Evolutionary conservation across 2,888 invertebrate genomes (phyloP).

Genomic region (Eledone cirrhosa): DNA sequence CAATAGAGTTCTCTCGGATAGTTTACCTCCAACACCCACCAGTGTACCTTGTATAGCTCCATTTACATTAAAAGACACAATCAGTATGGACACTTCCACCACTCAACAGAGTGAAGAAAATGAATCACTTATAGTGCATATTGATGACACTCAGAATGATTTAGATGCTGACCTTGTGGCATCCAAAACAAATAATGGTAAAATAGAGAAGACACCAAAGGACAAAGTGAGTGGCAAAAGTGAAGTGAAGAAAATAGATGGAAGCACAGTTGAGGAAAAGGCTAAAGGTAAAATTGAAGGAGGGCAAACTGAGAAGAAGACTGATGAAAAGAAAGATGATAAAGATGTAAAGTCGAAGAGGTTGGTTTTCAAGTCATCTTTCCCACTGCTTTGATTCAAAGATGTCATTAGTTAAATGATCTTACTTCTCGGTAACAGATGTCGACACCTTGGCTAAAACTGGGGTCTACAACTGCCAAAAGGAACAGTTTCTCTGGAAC

Average conservation of each 20-base stretch:
- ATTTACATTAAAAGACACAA: conserved; percentile 56
- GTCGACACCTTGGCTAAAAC: too few species aligned
- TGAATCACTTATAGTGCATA: conserved; percentile 66
- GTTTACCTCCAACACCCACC: conserved; percentile 31
- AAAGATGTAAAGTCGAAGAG: conserved; percentile 52
- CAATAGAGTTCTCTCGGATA: background rate
- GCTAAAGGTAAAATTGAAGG: conserved; percentile 30
- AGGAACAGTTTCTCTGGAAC: too few species aligned
- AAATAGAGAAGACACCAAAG: conserved; percentile 25
- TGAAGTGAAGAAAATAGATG: conserved; percentile 33
- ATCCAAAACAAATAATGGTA: conserved; percentile 14
- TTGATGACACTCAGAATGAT: conserved; percentile 66
- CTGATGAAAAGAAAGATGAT: conserved; percentile 47
- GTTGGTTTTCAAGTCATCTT: conserved; percentile 40
- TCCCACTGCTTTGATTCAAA: conserved; percentile 27
- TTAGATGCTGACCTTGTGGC: conserved; percentile 63
- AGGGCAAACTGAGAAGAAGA: conserved; percentile 38
- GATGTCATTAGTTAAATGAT: conserved; percentile 24
- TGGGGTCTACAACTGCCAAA: too few species aligned
- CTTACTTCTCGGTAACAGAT: conserved; percentile 23
- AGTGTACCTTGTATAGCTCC: conserved; percentile 37
- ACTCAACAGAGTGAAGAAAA: conserved; percentile 47
- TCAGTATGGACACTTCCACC: conserved; percentile 45
- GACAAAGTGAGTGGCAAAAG: conserved; percentile 36
- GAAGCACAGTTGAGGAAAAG: conserved; percentile 7